phyloP scores from a whole-genome alignment of 2,888 invertebrate genomes.

The Tipula vernalis region DNA sequence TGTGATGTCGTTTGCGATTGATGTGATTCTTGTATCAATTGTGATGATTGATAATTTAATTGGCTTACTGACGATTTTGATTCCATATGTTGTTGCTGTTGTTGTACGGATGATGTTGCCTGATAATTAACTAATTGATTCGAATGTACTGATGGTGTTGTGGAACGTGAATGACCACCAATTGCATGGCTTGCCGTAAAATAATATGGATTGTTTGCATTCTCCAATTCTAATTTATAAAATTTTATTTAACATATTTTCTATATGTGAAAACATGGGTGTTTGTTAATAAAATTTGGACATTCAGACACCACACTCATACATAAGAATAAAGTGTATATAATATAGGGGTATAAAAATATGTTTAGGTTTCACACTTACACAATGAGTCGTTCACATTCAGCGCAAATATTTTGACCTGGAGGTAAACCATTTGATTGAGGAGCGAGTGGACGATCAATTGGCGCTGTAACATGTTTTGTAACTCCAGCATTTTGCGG shows the following conservation, averaged over 20 bases:
- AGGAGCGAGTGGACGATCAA: slow-evolving; percentile 46
- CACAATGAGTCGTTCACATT: slow-evolving; percentile 95
- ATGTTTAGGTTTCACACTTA: slow-evolving; percentile 49
- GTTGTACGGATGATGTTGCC: neutral
- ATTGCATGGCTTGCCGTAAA: slow-evolving; percentile 67
- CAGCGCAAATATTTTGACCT: slow-evolving; percentile 89
- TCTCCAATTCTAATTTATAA: neutral
- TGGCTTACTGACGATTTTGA: neutral
- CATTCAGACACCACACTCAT: neutral
- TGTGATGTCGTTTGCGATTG: slow-evolving; percentile 15
- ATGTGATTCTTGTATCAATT: slow-evolving; percentile 30
- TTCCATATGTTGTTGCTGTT: slow-evolving; percentile 17
- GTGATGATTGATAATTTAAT: slow-evolving; percentile 19
- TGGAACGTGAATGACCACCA: slow-evolving; percentile 46
- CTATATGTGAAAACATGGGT: neutral
- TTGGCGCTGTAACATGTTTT: slow-evolving; percentile 63
- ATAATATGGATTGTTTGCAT: slow-evolving; percentile 39
- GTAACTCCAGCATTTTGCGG: slow-evolving; percentile 21
- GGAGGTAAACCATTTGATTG: slow-evolving; percentile 62
- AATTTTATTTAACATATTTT: neutral
- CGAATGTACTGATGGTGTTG: slow-evolving; percentile 32
- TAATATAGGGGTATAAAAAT: neutral
- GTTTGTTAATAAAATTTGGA: neutral
- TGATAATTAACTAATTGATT: neutral
- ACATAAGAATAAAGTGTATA: neutral